Conservation (phyloP, 92 coral and sea anemone species). For the Zoanthus sociatus region DNA sequence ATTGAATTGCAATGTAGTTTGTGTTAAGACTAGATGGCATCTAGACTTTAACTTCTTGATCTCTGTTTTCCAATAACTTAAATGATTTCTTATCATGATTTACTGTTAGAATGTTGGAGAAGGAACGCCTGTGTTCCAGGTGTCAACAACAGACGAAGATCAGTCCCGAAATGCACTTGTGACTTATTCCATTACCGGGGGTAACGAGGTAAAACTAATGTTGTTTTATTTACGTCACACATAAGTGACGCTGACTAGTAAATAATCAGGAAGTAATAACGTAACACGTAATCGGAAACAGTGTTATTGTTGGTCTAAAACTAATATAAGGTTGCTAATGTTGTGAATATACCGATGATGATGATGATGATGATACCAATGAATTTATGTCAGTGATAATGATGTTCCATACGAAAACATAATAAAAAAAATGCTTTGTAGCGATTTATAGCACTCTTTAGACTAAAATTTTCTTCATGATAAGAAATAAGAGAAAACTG, state of each 20-base stretch:
- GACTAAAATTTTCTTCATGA: too few relatives aligned
- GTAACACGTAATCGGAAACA: neutral
- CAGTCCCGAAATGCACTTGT: slow-evolving; percentile 68
- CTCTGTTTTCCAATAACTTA: neutral
- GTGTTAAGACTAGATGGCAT: too few relatives aligned
- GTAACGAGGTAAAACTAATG: slow-evolving; percentile 76
- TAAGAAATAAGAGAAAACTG: too few relatives aligned
- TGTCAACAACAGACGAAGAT: slow-evolving; percentile 85
- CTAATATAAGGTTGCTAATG: neutral
- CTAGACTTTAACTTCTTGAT: neutral
- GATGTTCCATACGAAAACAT: too few relatives aligned
- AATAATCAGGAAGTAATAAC: neutral
- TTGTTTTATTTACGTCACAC: neutral
- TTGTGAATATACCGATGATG: neutral
- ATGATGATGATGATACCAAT: slow-evolving; percentile 1
- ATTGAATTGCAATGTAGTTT: too few relatives aligned
- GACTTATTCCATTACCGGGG: slow-evolving; percentile 71
- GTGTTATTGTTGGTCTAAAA: neutral
- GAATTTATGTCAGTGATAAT: too few relatives aligned
- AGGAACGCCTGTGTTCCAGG: slow-evolving; percentile 72
- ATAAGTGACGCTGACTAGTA: neutral
- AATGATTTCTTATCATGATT: neutral
- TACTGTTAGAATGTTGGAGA: slow-evolving; percentile 64
- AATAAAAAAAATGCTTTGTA: too few relatives aligned
- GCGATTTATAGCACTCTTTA: too few relatives aligned